A percentile compares a stretch with the other conserved stretches of the same genome.
Evolutionary conservation across 2,113 vertebrate species (phyloP).

Genomic region (Mustelus asterias): DNA sequence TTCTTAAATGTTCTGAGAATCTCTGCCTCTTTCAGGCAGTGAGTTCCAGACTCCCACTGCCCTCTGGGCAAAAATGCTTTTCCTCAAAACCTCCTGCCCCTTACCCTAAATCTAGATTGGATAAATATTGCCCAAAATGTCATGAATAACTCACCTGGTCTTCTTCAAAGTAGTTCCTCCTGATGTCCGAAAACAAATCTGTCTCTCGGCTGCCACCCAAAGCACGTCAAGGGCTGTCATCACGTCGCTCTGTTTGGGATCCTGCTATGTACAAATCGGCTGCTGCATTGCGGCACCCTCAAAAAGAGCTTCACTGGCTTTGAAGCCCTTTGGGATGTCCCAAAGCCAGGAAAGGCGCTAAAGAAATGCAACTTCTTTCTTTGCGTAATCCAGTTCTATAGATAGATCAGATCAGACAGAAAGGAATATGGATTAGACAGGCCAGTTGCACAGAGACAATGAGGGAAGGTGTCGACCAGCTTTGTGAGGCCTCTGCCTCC

Average conservation of each 20-base stretch:
- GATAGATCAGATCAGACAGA: neutral
- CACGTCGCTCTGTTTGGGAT: neutral
- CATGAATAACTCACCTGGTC: no score
- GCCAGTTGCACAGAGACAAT: neutral
- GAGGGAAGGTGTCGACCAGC: neutral
- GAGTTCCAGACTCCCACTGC: no score
- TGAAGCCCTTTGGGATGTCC: neutral
- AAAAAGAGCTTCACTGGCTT: neutral
- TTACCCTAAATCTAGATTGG: no score
- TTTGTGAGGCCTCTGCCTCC: neutral
- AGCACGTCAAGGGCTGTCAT: no score
- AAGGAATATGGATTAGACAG: neutral
- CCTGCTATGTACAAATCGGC: neutral
- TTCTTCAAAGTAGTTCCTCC: neutral
- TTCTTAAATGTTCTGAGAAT: no score
- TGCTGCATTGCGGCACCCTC: neutral
- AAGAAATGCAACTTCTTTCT: neutral
- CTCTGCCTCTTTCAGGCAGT: no score
- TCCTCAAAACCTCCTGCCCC: no score
- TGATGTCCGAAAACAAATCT: no score
- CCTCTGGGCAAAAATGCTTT: no score
- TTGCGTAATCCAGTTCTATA: neutral
- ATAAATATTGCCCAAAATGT: no score
- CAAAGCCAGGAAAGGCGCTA: neutral
- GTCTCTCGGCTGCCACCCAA: no score